phyloP scores from a whole-genome alignment of 2,888 invertebrate species.

The Drosophila suboccidentalis region DNA sequence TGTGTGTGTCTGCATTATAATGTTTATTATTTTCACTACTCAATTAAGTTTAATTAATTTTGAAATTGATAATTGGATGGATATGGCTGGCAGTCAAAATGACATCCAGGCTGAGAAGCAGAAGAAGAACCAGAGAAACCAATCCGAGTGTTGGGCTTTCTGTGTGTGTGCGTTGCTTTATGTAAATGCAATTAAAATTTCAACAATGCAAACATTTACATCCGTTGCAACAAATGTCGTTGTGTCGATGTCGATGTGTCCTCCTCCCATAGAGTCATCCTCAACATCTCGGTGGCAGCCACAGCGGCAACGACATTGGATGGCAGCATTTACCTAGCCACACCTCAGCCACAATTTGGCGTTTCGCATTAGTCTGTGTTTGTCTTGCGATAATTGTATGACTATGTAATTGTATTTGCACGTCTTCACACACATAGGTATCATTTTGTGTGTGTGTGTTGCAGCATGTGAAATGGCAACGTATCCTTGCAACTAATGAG shows the following conservation, averaged over 20 bases:
- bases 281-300: slow-evolving; percentile 28
- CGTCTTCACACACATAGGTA: slow-evolving; percentile 5
- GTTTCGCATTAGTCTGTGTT: slow-evolving; percentile 75
- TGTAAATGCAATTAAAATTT: slow-evolving; percentile 83
- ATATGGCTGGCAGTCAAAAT: slow-evolving; percentile 57
- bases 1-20: slow-evolving; percentile 29
- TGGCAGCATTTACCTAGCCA: slow-evolving; percentile 62
- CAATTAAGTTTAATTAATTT: slow-evolving; percentile 83
- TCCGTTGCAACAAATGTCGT: slow-evolving; percentile 81
- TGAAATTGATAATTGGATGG: slow-evolving; percentile 77
- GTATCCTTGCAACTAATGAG: slow-evolving; percentile 72
- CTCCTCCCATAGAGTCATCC: slow-evolving; percentile 52
- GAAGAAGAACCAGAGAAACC: not conserved
- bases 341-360: slow-evolving; percentile 71
- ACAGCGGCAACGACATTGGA: slow-evolving; percentile 13
- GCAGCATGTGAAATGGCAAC: slow-evolving; percentile 40
- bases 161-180: slow-evolving; percentile 65
- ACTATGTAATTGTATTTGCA: slow-evolving; percentile 77
- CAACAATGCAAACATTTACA: slow-evolving; percentile 83
- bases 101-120: slow-evolving; percentile 35
- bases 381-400: slow-evolving; percentile 78
- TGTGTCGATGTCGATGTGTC: slow-evolving; percentile 45
- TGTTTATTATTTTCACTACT: slow-evolving; percentile 80
- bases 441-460: slow-evolving; percentile 17
- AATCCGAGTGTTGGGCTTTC: slow-evolving; percentile 6